These are phyloP conservation scores for Xyrichtys novacula DNA, from an alignment of 2,797 vertebrate genomes.

Conservation along the genomic window DNA sequence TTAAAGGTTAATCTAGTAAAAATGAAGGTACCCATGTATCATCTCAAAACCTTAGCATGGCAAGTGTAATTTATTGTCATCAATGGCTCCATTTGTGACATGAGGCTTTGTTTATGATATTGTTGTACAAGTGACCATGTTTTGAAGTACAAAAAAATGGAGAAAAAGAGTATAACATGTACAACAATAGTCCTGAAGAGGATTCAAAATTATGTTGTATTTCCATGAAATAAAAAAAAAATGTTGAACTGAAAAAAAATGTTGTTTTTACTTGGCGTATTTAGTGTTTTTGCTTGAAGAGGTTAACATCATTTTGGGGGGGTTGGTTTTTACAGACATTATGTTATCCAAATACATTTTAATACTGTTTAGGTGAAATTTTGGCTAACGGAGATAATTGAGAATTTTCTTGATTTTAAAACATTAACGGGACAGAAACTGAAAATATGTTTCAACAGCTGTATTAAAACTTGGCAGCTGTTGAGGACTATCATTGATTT, in stretches of 20 bases:
- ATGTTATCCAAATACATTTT: no score
- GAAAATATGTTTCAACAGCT: no score
- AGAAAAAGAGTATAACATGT: conserved; percentile 80
- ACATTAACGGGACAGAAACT: no score
- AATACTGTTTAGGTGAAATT: no score
- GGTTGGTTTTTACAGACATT: no score
- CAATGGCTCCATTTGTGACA: conserved; percentile 89
- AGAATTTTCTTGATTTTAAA: neutral
- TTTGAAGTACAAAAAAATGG: conserved; percentile 83
- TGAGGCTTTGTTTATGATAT: conserved; percentile 88
- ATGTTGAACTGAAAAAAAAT: conserved; percentile 77
- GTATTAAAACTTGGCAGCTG: no score
- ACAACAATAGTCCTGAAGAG: conserved; percentile 85
- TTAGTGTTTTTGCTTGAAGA: neutral
- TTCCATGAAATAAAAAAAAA: conserved; percentile 91
- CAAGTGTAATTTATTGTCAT: conserved; percentile 90
- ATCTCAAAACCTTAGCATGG: conserved; percentile 87
- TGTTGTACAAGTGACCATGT: conserved; percentile 90
- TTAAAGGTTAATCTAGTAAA: conserved; percentile 81
- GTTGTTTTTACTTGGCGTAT: neutral
- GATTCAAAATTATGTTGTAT: conserved; percentile 88
- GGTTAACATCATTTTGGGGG: no score
- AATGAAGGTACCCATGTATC: conserved; percentile 79
- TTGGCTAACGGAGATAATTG: no score
- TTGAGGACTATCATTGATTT: no score